These are phyloP conservation scores for Poecilia picta DNA, from an alignment of 2,797 vertebrate genomes.

Conservation along the genomic window DNA sequence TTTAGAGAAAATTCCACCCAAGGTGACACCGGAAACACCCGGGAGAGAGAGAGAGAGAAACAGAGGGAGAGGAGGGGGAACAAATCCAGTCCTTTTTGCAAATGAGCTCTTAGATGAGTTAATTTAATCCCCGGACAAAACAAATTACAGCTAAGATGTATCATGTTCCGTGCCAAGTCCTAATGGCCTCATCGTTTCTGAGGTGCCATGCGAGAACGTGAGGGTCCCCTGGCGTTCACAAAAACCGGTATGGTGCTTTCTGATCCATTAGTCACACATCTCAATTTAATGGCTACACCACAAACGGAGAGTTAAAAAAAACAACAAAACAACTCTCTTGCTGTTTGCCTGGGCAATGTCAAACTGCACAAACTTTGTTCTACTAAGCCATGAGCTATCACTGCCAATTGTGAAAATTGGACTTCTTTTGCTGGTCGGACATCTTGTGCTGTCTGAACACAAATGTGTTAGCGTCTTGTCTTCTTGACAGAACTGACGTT, in stretches of 20 bases:
- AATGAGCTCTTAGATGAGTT: slow-evolving; percentile 75
- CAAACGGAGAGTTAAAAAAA: slow-evolving; percentile 29
- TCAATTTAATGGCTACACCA: slow-evolving; percentile 44
- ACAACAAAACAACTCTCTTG: slow-evolving; percentile 1
- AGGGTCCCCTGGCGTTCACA: slow-evolving; percentile 61
- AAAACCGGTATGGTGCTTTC: slow-evolving; percentile 49
- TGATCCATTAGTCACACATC: slow-evolving; percentile 58
- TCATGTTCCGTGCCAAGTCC: slow-evolving; percentile 70
- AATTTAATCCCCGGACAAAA: slow-evolving; percentile 78
- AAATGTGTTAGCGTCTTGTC: not conserved
- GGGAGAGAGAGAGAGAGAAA: slow-evolving; percentile 16
- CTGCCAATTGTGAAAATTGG: not conserved
- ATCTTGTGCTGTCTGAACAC: not conserved
- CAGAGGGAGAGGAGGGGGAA: slow-evolving; percentile 18
- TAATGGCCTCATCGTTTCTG: slow-evolving; percentile 73
- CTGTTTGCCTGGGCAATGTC: slow-evolving; percentile 17
- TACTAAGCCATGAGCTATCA: not conserved
- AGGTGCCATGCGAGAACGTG: slow-evolving; percentile 59
- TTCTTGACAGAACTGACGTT: not conserved
- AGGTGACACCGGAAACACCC: slow-evolving; percentile 72
- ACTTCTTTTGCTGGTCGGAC: not conserved
- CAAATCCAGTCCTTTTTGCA: slow-evolving; percentile 54
- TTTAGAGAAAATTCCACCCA: slow-evolving; percentile 71
- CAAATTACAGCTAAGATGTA: slow-evolving; percentile 72
- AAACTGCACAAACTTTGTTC: not conserved